Conservation (phyloP, 2,113 vertebrate species). For the Lepus europaeus region DNA sequence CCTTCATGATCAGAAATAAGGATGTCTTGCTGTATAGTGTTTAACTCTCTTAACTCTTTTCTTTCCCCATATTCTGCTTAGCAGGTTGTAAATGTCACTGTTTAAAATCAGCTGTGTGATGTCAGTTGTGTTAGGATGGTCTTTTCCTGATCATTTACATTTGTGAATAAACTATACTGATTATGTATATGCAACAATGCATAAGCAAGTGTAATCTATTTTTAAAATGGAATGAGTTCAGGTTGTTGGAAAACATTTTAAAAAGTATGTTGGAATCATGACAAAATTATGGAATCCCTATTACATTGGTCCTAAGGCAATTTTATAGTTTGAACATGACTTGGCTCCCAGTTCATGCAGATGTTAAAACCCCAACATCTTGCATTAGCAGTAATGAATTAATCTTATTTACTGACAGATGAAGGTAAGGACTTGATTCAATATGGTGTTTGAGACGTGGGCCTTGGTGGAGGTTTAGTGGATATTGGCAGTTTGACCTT, state of each 20-base stretch:
- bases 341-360: too few species aligned
- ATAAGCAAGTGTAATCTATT: not conserved
- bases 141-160: constrained; percentile 42
- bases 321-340: too few species aligned
- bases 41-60: constrained; percentile 29
- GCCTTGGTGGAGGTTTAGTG: too few species aligned
- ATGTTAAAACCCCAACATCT: too few species aligned
- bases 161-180: constrained; percentile 21
- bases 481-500: too few species aligned
- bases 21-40: constrained; percentile 1
- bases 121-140: not conserved
- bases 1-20: constrained; percentile 37
- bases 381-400: too few species aligned
- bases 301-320: not conserved
- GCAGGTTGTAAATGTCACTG: not conserved
- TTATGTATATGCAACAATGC: not conserved
- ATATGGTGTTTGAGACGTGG: too few species aligned
- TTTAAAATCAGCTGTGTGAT: constrained; percentile 53
- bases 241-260: not conserved
- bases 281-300: constrained; percentile 2
- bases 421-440: too few species aligned
- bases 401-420: too few species aligned
- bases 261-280: not conserved
- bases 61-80: not conserved
- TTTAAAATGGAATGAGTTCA: constrained; percentile 36